A percentile compares a stretch with the other conserved stretches of the same genome.
phyloP scores from a whole-genome alignment of 2,888 invertebrate genomes.

The Heliconius sara region DNA sequence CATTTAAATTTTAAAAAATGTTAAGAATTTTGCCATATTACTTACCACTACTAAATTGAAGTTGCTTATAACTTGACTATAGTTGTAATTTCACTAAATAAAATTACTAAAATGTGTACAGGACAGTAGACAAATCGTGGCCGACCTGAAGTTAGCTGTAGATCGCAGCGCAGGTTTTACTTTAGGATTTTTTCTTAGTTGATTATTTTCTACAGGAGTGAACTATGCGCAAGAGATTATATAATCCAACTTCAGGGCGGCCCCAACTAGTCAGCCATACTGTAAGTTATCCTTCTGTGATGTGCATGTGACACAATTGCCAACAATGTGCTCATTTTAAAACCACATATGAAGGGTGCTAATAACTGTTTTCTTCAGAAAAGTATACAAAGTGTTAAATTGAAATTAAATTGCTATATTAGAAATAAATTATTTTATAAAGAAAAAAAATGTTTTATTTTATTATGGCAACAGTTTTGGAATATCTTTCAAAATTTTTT shows the following conservation, averaged over 20 bases:
- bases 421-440: not conserved
- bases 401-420: not conserved
- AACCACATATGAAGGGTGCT: not conserved
- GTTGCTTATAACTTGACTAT: not conserved
- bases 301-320: slow-evolving; percentile 20
- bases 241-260: not conserved
- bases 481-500: not conserved
- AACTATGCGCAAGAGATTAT: not conserved
- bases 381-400: not conserved
- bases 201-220: not conserved
- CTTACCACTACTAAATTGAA: not conserved
- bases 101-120: slow-evolving; percentile 1
- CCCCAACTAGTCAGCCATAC: not conserved
- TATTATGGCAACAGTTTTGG: not conserved
- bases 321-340: slow-evolving; percentile 24
- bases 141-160: not conserved
- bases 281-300: slow-evolving; percentile 10
- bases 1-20: slow-evolving; percentile 4
- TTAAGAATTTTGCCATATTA: slow-evolving; percentile 1
- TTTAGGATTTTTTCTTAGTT: not conserved
- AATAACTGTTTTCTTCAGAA: slow-evolving; percentile 2
- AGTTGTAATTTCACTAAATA: not conserved
- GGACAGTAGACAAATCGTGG: not conserved
- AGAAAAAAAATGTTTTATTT: not conserved
- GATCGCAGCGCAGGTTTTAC: not conserved